Conservation (phyloP, 2,888 invertebrate genomes). For the Deilephila porcellus region DNA sequence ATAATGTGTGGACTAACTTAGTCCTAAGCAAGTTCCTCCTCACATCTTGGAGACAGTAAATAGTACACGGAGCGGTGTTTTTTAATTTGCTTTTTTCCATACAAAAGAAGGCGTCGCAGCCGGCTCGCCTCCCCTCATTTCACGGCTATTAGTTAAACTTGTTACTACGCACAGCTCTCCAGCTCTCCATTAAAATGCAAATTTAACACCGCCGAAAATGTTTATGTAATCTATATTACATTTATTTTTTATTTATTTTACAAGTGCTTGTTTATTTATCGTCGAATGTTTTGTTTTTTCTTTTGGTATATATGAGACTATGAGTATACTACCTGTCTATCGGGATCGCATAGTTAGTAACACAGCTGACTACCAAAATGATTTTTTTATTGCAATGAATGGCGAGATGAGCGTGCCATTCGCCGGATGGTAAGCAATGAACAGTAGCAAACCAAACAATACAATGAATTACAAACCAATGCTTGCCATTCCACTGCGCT, state of each 20-base stretch:
- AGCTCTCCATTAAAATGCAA: slow-evolving; percentile 84
- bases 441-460: too few relatives aligned
- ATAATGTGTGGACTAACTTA: not conserved
- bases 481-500: too few relatives aligned
- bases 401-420: too few relatives aligned
- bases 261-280: slow-evolving; percentile 33
- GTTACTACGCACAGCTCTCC: slow-evolving; percentile 81
- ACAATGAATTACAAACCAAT: too few relatives aligned
- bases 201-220: slow-evolving; percentile 78
- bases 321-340: not conserved
- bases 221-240: slow-evolving; percentile 71
- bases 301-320: not conserved
- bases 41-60: slow-evolving; percentile 4
- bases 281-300: slow-evolving; percentile 8
- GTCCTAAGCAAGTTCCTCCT: not conserved
- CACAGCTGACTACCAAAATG: too few relatives aligned
- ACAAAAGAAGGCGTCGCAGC: slow-evolving; percentile 41
- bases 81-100: slow-evolving; percentile 34
- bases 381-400: too few relatives aligned
- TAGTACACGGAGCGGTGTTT: slow-evolving; percentile 32
- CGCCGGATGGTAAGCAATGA: too few relatives aligned
- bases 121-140: slow-evolving; percentile 70
- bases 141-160: slow-evolving; percentile 82
- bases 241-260: slow-evolving; percentile 58
- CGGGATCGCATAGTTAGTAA: not conserved